These are phyloP conservation scores for Hippopotamus amphibius DNA, from an alignment of 2,113 vertebrate genomes.

Conservation along the genomic window DNA sequence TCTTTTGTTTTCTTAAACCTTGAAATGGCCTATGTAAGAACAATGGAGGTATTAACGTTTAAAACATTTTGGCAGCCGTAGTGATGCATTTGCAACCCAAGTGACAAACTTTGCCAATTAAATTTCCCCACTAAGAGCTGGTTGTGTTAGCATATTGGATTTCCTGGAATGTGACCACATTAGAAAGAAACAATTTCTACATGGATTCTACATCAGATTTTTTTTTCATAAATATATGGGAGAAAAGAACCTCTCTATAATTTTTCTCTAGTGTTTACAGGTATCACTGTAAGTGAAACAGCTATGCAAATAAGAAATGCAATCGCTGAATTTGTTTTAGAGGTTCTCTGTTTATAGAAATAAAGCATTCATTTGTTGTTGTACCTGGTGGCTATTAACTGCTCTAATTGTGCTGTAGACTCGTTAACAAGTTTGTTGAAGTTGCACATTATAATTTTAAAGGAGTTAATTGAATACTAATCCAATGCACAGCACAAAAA, in stretches of 20 bases:
- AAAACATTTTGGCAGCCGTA: conserved; percentile 28
- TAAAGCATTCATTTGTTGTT: conserved; percentile 66
- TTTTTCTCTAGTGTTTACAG: conserved; percentile 51
- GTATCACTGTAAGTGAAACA: background rate
- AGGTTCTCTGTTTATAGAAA: conserved; percentile 44
- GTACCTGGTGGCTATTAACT: conserved; percentile 71
- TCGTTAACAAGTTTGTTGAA: conserved; percentile 77
- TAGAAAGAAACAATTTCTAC: conserved; percentile 60
- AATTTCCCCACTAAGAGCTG: conserved; percentile 19
- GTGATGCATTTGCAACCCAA: conserved; percentile 15
- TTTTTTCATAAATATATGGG: conserved; percentile 40
- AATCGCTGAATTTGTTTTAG: background rate
- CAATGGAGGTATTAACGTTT: background rate
- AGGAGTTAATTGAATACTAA: conserved; percentile 85
- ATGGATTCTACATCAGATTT: conserved; percentile 38
- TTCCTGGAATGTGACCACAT: conserved; percentile 62
- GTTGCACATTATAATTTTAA: conserved; percentile 82
- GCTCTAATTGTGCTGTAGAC: conserved; percentile 67
- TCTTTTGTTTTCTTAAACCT: conserved; percentile 49
- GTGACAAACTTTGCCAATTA: background rate
- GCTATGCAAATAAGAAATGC: background rate
- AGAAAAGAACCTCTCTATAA: conserved; percentile 45
- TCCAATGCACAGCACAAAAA: conserved; percentile 82
- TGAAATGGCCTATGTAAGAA: background rate
- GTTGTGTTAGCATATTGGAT: conserved; percentile 67